Evolutionary conservation across 2,888 invertebrate species (phyloP).

Genomic region (Rhagium mordax): DNA sequence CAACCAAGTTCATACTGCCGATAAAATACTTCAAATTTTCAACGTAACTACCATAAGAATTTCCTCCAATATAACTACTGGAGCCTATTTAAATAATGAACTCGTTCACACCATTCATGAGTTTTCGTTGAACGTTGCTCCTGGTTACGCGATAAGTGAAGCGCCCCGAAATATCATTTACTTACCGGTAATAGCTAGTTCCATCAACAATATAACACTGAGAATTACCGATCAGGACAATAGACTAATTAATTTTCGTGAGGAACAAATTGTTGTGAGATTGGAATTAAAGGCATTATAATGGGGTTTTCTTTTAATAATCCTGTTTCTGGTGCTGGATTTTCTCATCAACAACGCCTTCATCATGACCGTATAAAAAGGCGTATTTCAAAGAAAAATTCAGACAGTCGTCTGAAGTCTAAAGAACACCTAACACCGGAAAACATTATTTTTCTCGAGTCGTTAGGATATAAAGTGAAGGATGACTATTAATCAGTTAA

Average conservation of each 20-base stretch:
- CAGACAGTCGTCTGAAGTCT: neutral
- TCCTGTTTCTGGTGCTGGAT: neutral
- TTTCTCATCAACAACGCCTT: neutral
- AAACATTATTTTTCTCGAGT: neutral
- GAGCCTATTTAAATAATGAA: neutral
- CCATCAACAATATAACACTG: neutral
- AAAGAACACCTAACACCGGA: neutral
- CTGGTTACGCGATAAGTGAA: neutral
- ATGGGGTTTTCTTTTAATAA: slow-evolving; percentile 1
- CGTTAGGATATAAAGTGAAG: neutral
- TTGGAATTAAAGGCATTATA: neutral
- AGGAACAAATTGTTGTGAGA: neutral
- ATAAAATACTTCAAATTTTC: neutral
- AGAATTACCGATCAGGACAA: neutral
- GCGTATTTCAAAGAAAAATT: neutral
- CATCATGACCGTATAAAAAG: too few relatives aligned
- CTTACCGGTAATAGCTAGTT: neutral
- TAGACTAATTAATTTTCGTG: neutral
- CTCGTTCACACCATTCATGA: neutral
- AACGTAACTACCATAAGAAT: neutral
- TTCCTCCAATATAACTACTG: neutral
- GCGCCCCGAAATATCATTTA: neutral
- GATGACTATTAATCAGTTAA: neutral
- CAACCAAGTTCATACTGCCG: neutral
- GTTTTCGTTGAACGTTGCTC: neutral